Evolutionary conservation across 2,888 invertebrate species (phyloP).

Genomic region (Acleris emargana): DNA sequence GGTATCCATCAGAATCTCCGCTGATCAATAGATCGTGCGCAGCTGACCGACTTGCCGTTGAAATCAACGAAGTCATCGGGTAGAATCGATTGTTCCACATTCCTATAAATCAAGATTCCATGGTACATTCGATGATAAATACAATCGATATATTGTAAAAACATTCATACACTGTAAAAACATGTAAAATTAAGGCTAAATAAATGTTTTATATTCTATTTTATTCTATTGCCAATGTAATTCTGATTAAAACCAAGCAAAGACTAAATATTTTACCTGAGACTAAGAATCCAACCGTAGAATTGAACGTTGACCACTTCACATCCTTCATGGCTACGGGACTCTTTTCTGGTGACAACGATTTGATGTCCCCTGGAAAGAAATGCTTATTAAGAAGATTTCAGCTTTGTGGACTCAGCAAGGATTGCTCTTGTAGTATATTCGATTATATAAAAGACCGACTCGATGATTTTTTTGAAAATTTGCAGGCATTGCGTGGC

Average conservation of each 20-base stretch:
- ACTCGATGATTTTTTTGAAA: no score
- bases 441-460: no score
- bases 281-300: constrained; percentile 93
- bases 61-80: constrained; percentile 91
- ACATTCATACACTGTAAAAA: no score
- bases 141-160: no score
- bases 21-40: constrained; percentile 92
- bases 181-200: no score
- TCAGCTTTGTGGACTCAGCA: no score
- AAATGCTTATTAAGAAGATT: constrained; percentile 18
- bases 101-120: constrained; percentile 80
- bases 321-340: constrained; percentile 95
- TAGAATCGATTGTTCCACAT: constrained; percentile 96
- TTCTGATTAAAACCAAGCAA: no score
- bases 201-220: no score
- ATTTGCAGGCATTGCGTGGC: no score
- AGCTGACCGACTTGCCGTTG: constrained; percentile 91
- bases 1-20: constrained; percentile 95
- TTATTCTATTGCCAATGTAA: no score
- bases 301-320: constrained; percentile 94
- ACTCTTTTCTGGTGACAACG: constrained; percentile 93
- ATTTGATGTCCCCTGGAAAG: constrained; percentile 93
- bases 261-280: constrained; percentile 84
- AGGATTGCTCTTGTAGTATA: no score
- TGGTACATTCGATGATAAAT: no score